These are phyloP conservation scores for Amphimallon solstitiale DNA, from an alignment of 2,888 invertebrate species.

Conservation along the genomic window DNA sequence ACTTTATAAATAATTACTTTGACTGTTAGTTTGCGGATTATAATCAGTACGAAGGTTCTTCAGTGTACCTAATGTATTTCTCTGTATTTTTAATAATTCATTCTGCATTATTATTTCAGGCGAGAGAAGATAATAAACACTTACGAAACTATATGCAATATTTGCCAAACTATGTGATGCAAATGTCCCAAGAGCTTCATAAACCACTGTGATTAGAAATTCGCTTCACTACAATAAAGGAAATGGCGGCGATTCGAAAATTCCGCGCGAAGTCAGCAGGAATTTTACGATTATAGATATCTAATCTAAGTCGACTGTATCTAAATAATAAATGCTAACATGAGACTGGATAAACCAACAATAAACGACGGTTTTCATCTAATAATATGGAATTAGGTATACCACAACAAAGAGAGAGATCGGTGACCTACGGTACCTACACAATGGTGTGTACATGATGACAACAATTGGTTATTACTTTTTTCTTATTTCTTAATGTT, in stretches of 20 bases:
- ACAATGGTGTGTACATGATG: neutral
- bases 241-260: neutral
- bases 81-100: too few species aligned
- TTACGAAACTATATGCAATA: too few species aligned
- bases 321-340: constrained; percentile 24
- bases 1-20: too few species aligned
- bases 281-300: constrained; percentile 13
- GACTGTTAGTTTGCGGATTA: too few species aligned
- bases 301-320: constrained; percentile 20
- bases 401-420: neutral
- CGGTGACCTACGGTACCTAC: neutral
- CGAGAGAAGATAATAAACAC: too few species aligned
- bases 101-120: too few species aligned
- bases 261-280: neutral
- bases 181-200: neutral
- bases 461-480: too few species aligned
- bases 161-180: neutral
- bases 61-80: too few species aligned
- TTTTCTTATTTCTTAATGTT: too few species aligned
- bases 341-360: constrained; percentile 15
- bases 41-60: too few species aligned
- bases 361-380: constrained; percentile 12
- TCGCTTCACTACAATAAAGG: constrained; percentile 14
- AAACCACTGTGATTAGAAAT: constrained; percentile 18
- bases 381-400: constrained; percentile 22